A percentile compares a stretch with the other conserved stretches of the same genome.
phyloP scores from a whole-genome alignment of 2,888 invertebrate genomes.

The Drosophila macrospina region DNA sequence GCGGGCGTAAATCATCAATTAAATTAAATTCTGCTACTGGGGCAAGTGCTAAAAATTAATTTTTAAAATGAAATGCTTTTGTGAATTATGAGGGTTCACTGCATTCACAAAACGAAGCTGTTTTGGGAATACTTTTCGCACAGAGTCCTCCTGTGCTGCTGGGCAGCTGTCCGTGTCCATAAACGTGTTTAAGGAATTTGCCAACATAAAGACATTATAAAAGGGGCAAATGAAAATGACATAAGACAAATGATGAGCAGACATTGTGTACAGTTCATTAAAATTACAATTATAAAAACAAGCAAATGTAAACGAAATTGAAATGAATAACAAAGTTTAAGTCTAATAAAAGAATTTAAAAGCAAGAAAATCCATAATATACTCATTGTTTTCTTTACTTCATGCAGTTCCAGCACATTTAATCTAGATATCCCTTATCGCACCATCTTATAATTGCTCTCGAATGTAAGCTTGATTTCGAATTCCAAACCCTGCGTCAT shows the following conservation, averaged over 20 bases:
- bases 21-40: conserved; percentile 72
- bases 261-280: background rate
- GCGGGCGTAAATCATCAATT: conserved; percentile 72
- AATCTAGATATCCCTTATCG: conserved; percentile 33
- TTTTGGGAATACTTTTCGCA: background rate
- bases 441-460: conserved; percentile 54
- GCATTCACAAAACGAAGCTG: conserved; percentile 10
- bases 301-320: no score
- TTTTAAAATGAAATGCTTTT: conserved; percentile 72
- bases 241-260: background rate
- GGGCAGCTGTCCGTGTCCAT: background rate
- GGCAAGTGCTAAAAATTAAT: conserved; percentile 70
- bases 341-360: no score
- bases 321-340: no score
- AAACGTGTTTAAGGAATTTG: background rate
- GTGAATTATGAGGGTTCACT: conserved; percentile 68
- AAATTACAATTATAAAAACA: no score
- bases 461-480: conserved; percentile 33
- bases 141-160: background rate
- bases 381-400: background rate
- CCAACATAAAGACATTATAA: background rate
- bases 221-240: background rate
- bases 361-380: no score
- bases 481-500: conserved; percentile 37
- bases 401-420: conserved; percentile 1